Base-by-base conservation (phyloP, 2,888 invertebrate species). In the Dysmachus trigonus region DNA sequence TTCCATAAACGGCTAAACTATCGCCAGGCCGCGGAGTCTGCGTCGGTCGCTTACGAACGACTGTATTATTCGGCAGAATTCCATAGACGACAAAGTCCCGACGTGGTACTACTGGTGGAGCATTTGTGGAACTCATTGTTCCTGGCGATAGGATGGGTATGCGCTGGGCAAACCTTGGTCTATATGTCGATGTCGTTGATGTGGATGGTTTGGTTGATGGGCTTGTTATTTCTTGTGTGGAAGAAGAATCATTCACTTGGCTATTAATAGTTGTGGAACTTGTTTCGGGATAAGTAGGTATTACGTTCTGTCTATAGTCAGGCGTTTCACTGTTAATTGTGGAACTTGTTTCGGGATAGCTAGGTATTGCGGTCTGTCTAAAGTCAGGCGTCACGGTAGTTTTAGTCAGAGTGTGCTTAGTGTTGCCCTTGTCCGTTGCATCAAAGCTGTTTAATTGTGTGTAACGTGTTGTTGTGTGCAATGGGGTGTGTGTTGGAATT, bases 1-100 rank as follows among this genome's bases (percentile, higher is more conserved):
- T 95, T 89, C 95, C 96, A 91, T 96, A 96, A 89, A 96, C 94
- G 88, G 94, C 87, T 10, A 88, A 53, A 18, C 87, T 94, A 90
- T 95, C 95, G 92, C 95, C 95, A 91, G 94, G 93, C 6, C 73
- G 51, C 35, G 86, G 33, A 88, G 27, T 95, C 90, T 96, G 96
- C 87, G 95, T 95, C 87, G 96, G 96, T 90, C 95, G 96, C 92
- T 95, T 96, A 92, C 95, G 94, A 90, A 96, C 95, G 91, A 96
- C 95, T 88, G 96, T 96, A 92, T 96, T 96, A 91, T 96, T 96
- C 87, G 96, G 95, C 89, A 95, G 93, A 89, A 96, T 95, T 89
- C 95, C 96, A 91, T 96, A 96, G 89, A 96, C 94, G 88, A 95
- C 94, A 90, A 95, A 96, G 93, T 96, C 95, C 92, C 94, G 93